phyloP scores from a whole-genome alignment of 2,113 vertebrate species.

The Festucalex cinctus region DNA sequence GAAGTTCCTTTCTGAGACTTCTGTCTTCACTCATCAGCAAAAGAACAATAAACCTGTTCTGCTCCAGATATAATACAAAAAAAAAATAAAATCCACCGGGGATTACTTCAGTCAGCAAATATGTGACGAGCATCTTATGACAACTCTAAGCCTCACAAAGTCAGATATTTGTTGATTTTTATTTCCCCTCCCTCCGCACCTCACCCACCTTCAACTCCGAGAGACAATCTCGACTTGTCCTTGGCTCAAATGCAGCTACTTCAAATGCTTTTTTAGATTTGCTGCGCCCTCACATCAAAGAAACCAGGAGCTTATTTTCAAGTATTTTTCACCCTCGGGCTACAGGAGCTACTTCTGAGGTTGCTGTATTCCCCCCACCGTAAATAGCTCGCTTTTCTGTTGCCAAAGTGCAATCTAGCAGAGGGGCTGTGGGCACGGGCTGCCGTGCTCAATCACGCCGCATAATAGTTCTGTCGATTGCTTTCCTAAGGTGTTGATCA shows the following conservation, averaged over 20 bases:
- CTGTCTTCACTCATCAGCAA: constrained; percentile 53
- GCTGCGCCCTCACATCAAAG: constrained; percentile 75
- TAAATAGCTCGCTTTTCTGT: constrained; percentile 74
- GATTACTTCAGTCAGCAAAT: constrained; percentile 45
- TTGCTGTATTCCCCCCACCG: constrained; percentile 52
- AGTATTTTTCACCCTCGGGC: constrained; percentile 73
- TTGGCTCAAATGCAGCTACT: constrained; percentile 73
- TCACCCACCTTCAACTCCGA: constrained; percentile 53
- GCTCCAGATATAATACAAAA: constrained; percentile 26
- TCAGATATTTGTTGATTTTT: constrained; percentile 59
- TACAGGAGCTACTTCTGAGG: constrained; percentile 64
- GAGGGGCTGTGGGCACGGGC: constrained; percentile 48
- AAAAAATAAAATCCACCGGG: constrained; percentile 23
- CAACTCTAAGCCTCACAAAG: constrained; percentile 52
- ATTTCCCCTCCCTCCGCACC: constrained; percentile 53
- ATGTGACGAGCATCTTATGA: constrained; percentile 54
- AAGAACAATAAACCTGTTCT: constrained; percentile 55
- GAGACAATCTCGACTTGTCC: constrained; percentile 73
- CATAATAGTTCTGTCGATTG: constrained; percentile 71
- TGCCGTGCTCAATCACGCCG: constrained; percentile 53
- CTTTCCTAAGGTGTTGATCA: constrained; percentile 67
- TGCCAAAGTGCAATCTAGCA: constrained; percentile 58
- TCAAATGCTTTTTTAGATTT: constrained; percentile 77
- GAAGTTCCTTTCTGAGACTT: constrained; percentile 31
- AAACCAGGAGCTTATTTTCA: constrained; percentile 74